Base-by-base conservation (phyloP, 2,888 invertebrate genomes). In the Nebria salina region DNA sequence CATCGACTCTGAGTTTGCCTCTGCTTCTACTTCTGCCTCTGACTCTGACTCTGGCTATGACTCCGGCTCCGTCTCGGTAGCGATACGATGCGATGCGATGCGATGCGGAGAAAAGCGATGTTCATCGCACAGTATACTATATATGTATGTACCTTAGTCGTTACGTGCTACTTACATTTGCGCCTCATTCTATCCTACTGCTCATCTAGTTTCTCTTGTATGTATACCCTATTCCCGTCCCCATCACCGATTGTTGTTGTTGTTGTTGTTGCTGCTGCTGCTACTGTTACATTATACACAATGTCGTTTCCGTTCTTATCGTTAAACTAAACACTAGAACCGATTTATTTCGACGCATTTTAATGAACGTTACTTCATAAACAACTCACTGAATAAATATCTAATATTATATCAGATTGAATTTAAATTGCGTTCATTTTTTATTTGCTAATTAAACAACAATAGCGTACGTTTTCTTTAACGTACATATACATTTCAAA, bases 301-400 rank as follows among this genome's bases (percentile, higher is more conserved):
- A 54, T 54, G 54, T 54, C 54, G 7, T 54, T 8, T 2, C 54
- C 13, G 54, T 54, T 54, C 54, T 54, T 54, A 54, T 54, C 54
- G 54, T 54, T 13, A 54, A 54, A 54, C 54, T 54, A 54, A 54
- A 54, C 54, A 54, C 54, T 54, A 54, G 11, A 54, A 54, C 54
- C 54, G 54, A 54, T 54, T 54, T 54, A 54, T 54, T 13, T 54
- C 4, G 11, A 54, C 54, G 54, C 54, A 7, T 13, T 54, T 54
- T 54, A 54, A 54, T 54, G 54, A 54, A 54, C 54, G 11, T 54
- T 54, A 54, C 54, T 54, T 54, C 54, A 54, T 54, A 54, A 54
- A 54, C 54, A 54, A 54, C 54, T 54, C 54, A 54, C 54, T 54
- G 54, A 54, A 54, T 54, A 54, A 54, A 54, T 54, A 54, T 54